Base-by-base conservation (phyloP, 2,797 vertebrate species). In the Hipposideros larvatus region DNA sequence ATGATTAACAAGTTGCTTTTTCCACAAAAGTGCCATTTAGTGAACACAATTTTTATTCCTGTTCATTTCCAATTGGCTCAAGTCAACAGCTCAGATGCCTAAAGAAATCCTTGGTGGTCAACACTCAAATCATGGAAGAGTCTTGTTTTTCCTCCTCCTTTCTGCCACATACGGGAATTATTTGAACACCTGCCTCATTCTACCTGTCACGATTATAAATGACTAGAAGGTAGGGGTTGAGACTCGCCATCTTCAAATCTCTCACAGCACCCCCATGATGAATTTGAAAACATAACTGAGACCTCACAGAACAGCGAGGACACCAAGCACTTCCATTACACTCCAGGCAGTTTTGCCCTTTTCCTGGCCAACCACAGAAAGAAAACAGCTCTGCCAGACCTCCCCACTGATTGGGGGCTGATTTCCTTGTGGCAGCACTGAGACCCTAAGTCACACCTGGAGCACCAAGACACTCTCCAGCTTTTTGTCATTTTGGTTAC, bases 1-100 rank as follows among this genome's bases (percentile, higher is more conserved):
- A 46, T 18, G 73, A 96, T 86, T 90, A 87, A 70, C 91, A 93
- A 94, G 61, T 93, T 95, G 66, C 51, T 91, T 95, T 96, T 77
- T 22, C 91, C 15, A 24, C 66, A 87, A 90, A 4, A 74, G 34
- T 24, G 53, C 24, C 63, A 82, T 92, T 96, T 93, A 84, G 80
- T 65, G 57, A 93, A 94, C 95, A 41, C 66, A 94, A 48, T 94
- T 85, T 96, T 78, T 92, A 87, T 59, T 68, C 84, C 34, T 22
- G 7, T 94, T 96, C 53, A 83, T 94, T 94, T 87, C 68, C 80
- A 96, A 53, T 79, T 82, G 82, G 51, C 57, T 92, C 61, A 57
- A 80, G 57, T 94, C 88, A 95, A 80, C 63, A 95, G 77, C 73
- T 96, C 87, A 66, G 79, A 89, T 91, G 63, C 77, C 61, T 87